Conservation (phyloP, 2,797 vertebrate species). For the Brotula barbata region DNA sequence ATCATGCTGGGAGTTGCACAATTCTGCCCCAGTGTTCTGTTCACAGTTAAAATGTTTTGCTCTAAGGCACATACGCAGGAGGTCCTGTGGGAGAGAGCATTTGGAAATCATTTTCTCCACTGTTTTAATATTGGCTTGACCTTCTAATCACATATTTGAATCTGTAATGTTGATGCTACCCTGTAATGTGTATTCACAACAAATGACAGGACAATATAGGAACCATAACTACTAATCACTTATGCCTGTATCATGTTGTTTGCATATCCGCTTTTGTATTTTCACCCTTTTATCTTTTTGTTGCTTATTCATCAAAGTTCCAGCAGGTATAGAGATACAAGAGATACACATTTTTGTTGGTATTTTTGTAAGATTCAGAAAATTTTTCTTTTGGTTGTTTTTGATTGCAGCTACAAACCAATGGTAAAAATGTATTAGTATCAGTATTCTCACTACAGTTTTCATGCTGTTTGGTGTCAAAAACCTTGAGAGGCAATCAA, state of each 20-base stretch:
- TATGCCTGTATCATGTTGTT: background rate
- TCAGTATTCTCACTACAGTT: no score
- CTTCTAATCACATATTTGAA: no score
- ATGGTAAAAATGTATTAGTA: no score
- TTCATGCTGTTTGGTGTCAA: no score
- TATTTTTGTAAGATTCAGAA: background rate
- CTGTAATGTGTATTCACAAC: no score
- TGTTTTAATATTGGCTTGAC: background rate
- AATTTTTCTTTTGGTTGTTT: background rate
- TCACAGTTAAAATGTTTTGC: slow-evolving; percentile 1
- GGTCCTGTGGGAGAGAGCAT: background rate
- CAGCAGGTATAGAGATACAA: background rate
- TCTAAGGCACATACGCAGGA: background rate
- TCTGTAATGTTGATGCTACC: no score
- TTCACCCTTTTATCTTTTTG: no score
- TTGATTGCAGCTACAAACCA: no score
- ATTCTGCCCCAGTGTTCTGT: background rate
- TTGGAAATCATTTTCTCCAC: background rate
- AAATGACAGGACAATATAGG: background rate
- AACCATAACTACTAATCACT: background rate
- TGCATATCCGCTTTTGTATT: background rate
- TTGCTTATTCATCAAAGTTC: no score
- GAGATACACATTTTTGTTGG: no score
- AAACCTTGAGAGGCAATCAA: no score
- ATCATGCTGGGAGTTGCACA: background rate